Base-by-base conservation (phyloP, 2,113 vertebrate genomes). In the Sinocyclocheilus maitianheensis region DNA sequence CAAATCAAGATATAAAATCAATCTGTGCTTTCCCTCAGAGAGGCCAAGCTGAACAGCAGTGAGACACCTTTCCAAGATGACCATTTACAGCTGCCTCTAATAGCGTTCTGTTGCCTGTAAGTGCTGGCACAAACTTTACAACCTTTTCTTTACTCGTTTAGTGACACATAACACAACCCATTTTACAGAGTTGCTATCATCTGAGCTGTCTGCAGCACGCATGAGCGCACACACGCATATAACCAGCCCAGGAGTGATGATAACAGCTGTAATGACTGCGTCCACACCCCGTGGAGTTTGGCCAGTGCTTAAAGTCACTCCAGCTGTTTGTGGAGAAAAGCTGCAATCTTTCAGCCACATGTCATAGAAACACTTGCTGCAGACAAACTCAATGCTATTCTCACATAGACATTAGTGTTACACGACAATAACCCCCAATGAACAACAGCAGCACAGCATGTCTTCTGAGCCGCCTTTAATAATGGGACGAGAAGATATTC, bases 181-280 rank as follows among this genome's bases (percentile, higher is more conserved):
- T 58, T 84, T 78, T 34, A 89, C 87, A 89, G 55, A 90, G 51
- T 87, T 63, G 77, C 51, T 81, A 62, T 79, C 86, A 62, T 20
- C 24, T 53, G 81, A 86, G 84, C 88, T 40, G 40, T 43, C 60
- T 76, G 84, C 60, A 87, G 51, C 37, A 85, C 62, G 58, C 77
- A 63, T 40, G 77, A 43, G 76, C 30, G 20, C 63, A 18, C 53
- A 55, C 74, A 43, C 65, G n/a, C 18, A 24, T 62, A 77, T 1
- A 43, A 43, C 43, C 43, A 51, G 46, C 24, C 53, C 30, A 2
- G 8, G 37, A 51, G 11, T 43, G 9, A 71, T 78, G 87, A 77
- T 81, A 58, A 87, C 81, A 85, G 82, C 84, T 81, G 86, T 58
- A 86, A 80, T 84, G 30, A 75, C 60, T 81, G 83, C 84, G 77